Base-by-base conservation (phyloP, 2,888 invertebrate species). In the Sphinx pinastri region DNA sequence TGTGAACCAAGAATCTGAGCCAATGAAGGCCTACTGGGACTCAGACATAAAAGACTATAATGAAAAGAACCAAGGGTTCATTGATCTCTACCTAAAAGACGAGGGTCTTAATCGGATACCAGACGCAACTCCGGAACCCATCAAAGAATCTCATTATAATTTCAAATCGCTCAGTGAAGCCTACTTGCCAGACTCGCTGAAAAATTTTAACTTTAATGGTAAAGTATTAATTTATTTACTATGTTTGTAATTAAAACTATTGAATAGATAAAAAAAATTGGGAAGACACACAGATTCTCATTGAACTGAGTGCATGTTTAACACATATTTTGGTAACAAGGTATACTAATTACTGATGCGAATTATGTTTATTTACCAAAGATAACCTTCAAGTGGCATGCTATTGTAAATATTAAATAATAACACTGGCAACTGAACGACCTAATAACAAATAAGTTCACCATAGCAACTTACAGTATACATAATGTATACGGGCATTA, bases 221-320 rank as follows among this genome's bases (percentile, higher is more conserved):
- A 93, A 92, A 75, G 92, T 92, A 92, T 90, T 79, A 76, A 77
- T 80, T 74, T 81, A 75, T 78, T 79, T 79, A 73, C 73, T 79
- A 74, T 75, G 71, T 72, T 78, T 79, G 70, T 77, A 76, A 77
- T 79, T 78, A 71, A 72, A 74, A 75, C 1, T 19, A 55, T 71
- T 75, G 75, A 75, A 73, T 72, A 74, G 74, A 49, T 80, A 72
- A 77, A 71, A 38, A 73, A 72, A 73, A 71, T 76, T 81, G 76
- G 81, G 91, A 89, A 92, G 94, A 94, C 93, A 93, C 92, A 93
- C 93, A 93, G 93, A 93, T 91, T 87, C 84, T 82, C 81, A 84
- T 73, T 76, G 84, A 86, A 87, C 87, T 90, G 89, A 84, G 85
- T 88, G 90, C 90, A 89, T 88, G 89, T 77, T 55, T 11, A 55